Conservation (phyloP, 2,888 invertebrate species). For the Rapana venosa region DNA sequence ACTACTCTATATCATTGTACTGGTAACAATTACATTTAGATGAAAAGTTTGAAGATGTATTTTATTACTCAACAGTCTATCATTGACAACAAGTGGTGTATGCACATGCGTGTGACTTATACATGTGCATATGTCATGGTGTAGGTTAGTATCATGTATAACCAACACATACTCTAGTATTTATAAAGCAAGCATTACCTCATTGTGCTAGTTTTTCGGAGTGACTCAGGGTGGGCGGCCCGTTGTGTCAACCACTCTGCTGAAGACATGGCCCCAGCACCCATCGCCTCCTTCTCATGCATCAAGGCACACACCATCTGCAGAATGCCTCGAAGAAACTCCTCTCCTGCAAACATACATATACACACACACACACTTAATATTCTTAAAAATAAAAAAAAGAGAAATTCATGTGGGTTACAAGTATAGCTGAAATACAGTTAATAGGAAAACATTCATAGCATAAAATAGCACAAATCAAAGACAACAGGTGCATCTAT, state of each 20-base stretch:
- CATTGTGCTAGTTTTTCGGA: conserved; percentile 70
- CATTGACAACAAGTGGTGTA: background rate
- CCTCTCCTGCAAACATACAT: background rate
- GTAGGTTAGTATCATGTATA: background rate
- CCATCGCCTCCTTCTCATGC: conserved; percentile 61
- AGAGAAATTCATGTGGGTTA: too few relatives aligned
- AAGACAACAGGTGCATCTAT: too few relatives aligned
- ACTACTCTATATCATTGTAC: too few relatives aligned
- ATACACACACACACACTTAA: too few relatives aligned
- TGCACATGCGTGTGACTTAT: background rate
- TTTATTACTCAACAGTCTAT: too few relatives aligned
- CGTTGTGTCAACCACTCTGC: conserved; percentile 64
- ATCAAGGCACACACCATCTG: conserved; percentile 59
- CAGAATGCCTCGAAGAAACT: conserved; percentile 52
- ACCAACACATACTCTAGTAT: too few relatives aligned
- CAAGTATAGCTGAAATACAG: too few relatives aligned
- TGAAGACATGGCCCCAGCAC: conserved; percentile 17
- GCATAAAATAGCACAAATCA: too few relatives aligned
- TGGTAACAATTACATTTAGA: too few relatives aligned
- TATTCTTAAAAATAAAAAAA: too few relatives aligned
- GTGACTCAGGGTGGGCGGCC: conserved; percentile 63
- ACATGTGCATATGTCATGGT: background rate
- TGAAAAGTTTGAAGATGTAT: too few relatives aligned
- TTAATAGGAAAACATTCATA: too few relatives aligned
- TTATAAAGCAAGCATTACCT: conserved; percentile 45